phyloP scores from a whole-genome alignment of 2,888 invertebrate genomes.

The Cactoblastis cactorum region DNA sequence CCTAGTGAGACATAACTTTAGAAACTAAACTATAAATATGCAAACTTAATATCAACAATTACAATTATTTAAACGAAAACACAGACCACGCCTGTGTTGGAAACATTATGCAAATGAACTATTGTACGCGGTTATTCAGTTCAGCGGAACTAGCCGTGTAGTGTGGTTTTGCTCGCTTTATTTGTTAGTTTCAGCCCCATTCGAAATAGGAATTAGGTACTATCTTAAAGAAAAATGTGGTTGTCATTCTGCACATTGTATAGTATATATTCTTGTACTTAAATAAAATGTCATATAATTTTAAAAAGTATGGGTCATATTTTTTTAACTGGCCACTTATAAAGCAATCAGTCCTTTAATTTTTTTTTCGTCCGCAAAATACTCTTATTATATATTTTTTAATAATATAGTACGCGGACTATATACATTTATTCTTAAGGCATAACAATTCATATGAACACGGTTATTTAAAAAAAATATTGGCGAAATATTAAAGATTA shows the following conservation, averaged over 20 bases:
- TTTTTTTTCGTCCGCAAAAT: too few relatives aligned
- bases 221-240: background rate
- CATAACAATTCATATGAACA: too few relatives aligned
- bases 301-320: too few relatives aligned
- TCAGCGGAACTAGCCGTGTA: background rate
- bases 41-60: conserved; percentile 1
- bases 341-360: too few relatives aligned
- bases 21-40: background rate
- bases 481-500: background rate
- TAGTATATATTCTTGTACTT: too few relatives aligned
- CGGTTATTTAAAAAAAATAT: too few relatives aligned
- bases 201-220: background rate
- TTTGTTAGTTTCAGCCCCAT: background rate
- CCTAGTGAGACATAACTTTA: background rate
- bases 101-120: background rate
- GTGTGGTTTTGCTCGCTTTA: background rate
- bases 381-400: too few relatives aligned
- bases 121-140: background rate
- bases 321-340: too few relatives aligned
- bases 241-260: background rate
- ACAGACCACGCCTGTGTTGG: background rate
- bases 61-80: conserved; percentile 4
- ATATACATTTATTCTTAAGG: background rate
- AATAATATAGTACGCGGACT: background rate
- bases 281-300: too few relatives aligned